Base-by-base conservation (phyloP, 1,140 invertebrate genomes). In the Lamellibrachia luymesi region DNA sequence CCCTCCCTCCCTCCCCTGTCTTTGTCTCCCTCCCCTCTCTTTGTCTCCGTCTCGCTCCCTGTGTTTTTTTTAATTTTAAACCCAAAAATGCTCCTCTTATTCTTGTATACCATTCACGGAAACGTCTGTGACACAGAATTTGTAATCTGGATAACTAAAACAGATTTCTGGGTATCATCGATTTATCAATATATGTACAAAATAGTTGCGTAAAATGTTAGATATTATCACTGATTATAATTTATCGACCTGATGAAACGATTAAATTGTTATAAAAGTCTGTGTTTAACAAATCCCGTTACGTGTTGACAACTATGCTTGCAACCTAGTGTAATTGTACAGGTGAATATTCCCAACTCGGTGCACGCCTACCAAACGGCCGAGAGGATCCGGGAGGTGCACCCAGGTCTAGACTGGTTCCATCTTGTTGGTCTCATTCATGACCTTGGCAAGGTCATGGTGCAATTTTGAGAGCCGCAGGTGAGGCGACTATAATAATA, bases 351-450 rank as follows among this genome's bases (percentile, higher is more conserved):
- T 93, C 98, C 99, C 1, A 99, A 99, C 96, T 98, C 99, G 91
- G 97, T 99, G 52, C 99, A 99, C 96, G 99, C 98, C 90, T 99
- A 98, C 96, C 99, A 99, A 97, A 99, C 99, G 0, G 99, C 99
- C 0, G 99, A 99, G 96, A 97, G 97, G 92, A 98, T 99, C 93
- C 97, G 99, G 2, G 95, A 97, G 51, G 97, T 98, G 89, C 97
- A 98, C 96, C 99, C 99, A 0, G 97, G 98, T 93, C 95, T 96
- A 56, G 98, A 99, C 95, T 99, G 99, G 99, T 98, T 99, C 94
- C 99, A 99, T 94, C 97, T 99, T 1, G 98, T 98, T 22, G 99
- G 99, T 2, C 97, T 99, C 0, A 98, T 99, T 91, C 99, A 99
- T 95, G 99, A 99, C 96, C 96, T 99, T 51, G 99, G 98, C 93